Evolutionary conservation across 2,888 invertebrate species (phyloP), one percentile per base, ranked within the genome.

Genomic region (Deilephila porcellus): DNA sequence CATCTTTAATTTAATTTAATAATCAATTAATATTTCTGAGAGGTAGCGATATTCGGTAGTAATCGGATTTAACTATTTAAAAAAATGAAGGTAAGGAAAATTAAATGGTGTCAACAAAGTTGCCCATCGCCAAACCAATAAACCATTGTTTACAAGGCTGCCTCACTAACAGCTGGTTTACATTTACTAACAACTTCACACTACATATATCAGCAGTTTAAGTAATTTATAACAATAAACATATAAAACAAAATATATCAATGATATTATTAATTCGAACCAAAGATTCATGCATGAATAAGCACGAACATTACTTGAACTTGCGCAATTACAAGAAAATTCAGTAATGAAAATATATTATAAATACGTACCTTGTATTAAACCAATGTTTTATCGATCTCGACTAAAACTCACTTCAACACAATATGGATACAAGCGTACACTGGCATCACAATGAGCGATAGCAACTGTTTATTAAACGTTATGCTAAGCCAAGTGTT

Each of bases 401-500:
- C n/a, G 20, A 67, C 11, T 45, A 60, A 72, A 60, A 71, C 67
- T 59, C 53, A 67, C 67, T 37, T 29, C 72, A 20, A 19, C 67
- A 37, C 64, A 56, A 56, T 34, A 59, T 29, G 59, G 19, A 59
- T 67, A 64, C 60, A 52, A 70, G 62, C 70, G 25, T 25, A 53
- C 52, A 70, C 70, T 73, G 62, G 11, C 37, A 62, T 52, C 52
- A 70, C 56, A 60, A 53, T n/a, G 37, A 45, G 29, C 53, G 62
- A 52, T 70, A 73, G 60, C 53, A 70, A 62, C 32, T 45, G 62
- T 60, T 82, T 83, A 83, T 83, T 84, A 82, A 70, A 73, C 70
- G 59, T 62, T 67, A 82, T 83, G 75, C 84, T 80, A 87, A 75
- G 87, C 78, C 29, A 77, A 71, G 86, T 76, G 25, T 81, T 79